Conservation (phyloP, 2,888 invertebrate genomes). For the Camptogramma bilineatum region DNA sequence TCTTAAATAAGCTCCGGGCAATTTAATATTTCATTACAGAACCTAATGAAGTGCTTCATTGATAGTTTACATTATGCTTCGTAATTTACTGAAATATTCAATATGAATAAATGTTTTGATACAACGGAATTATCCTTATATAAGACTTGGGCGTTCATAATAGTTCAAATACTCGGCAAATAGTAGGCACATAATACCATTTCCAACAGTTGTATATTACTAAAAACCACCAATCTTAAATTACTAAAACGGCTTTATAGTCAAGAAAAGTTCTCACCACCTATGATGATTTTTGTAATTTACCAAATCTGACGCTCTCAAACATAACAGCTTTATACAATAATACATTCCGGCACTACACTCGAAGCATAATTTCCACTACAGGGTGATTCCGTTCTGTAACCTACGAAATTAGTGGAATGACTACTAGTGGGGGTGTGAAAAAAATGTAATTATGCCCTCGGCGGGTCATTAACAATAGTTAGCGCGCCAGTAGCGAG, state of each 20-base stretch:
- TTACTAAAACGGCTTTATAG: no score
- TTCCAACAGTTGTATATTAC: no score
- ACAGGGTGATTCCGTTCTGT: constrained; percentile 51
- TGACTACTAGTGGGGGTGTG: constrained; percentile 72
- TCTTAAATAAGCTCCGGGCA: constrained; percentile 29
- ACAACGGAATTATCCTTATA: background rate
- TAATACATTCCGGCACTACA: constrained; percentile 14
- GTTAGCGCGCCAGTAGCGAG: constrained; percentile 60
- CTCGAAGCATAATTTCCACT: constrained; percentile 42
- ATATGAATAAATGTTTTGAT: background rate
- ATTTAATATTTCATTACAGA: constrained; percentile 3
- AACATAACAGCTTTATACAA: constrained; percentile 10
- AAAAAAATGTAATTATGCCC: constrained; percentile 81
- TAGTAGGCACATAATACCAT: no score
- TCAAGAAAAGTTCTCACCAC: no score
- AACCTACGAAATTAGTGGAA: constrained; percentile 77
- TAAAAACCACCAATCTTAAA: no score
- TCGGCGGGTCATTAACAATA: constrained; percentile 81
- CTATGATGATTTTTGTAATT: background rate
- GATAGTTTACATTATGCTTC: constrained; percentile 14
- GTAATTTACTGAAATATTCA: background rate
- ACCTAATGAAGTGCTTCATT: constrained; percentile 17
- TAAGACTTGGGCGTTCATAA: background rate
- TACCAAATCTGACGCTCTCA: background rate
- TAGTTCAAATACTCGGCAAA: background rate